Percentiles rank a stretch among this genome's conserved stretches.
Evolutionary conservation across 1,140 invertebrate species (phyloP).

Genomic region (Lineus longissimus): DNA sequence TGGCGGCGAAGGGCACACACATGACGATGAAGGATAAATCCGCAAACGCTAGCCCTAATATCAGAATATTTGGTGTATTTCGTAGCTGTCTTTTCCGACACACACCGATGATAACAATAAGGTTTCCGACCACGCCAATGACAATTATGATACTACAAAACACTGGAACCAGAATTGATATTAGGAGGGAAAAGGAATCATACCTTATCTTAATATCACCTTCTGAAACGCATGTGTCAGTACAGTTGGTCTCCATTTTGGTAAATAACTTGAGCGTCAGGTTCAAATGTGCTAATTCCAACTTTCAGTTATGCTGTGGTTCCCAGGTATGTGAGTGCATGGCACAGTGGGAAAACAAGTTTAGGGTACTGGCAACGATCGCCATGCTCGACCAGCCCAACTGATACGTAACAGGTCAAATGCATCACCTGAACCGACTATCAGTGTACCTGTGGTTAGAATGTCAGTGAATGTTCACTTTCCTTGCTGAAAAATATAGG

Average conservation of each 20-base stretch:
- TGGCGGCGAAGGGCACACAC: constrained; percentile 72
- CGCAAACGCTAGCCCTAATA: constrained; percentile 77
- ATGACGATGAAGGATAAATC: constrained; percentile 92
- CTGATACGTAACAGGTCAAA: no score
- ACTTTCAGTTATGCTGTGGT: no score
- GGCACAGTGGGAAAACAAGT: no score
- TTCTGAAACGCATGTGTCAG: constrained; percentile 83
- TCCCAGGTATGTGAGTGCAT: no score
- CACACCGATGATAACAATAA: constrained; percentile 76
- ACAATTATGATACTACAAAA: constrained; percentile 84
- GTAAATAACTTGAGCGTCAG: no score
- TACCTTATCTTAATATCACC: constrained; percentile 82
- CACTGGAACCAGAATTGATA: constrained; percentile 65
- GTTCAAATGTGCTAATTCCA: no score
- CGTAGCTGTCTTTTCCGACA: constrained; percentile 87
- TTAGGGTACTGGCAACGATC: no score
- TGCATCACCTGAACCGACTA: no score
- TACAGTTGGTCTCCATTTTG: constrained; percentile 57
- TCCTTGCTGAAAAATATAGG: no score
- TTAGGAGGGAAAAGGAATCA: constrained; percentile 60
- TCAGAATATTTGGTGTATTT: constrained; percentile 87
- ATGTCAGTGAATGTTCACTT: no score
- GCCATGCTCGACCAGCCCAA: no score
- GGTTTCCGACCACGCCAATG: constrained; percentile 83
- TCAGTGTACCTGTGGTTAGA: no score